Base-by-base conservation (phyloP, 1,140 invertebrate genomes). In the Drosophila santomea region DNA sequence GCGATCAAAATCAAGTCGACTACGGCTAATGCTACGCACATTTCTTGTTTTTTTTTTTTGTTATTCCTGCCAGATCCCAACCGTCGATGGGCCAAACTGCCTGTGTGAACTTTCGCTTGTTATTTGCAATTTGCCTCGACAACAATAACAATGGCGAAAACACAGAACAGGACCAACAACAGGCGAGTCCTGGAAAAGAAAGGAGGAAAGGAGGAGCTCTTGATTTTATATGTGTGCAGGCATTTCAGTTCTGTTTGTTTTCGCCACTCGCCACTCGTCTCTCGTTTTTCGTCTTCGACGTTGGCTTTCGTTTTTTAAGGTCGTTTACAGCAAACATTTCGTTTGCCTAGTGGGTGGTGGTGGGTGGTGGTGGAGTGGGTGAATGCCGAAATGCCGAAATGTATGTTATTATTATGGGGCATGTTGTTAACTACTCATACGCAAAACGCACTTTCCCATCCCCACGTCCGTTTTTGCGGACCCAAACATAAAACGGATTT, bases 371-470 rank as follows among this genome's bases (percentile, higher is more conserved):
- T 17, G 32, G 2, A 12, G 20, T 10, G 47, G 44, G 15, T 32
- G 47, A 12, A 20, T 2, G 25, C 17, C 17, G 17, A 17, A 20
- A 20, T 20, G 20, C 15, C 11, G 52, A 84, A 84, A 88, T 89
- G 75, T 89, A 80, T 86, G 82, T 88, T 88, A 86, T 89, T 89
- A 89, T 89, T 84, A 89, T 86, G 83, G 84, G 79, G 75, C 79
- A 86, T 88, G 83, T 89, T 89, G 84, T 89, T 89, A 89, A 89
- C 84, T 89, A 89, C 84, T 76, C 84, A 89, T 89, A 89, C 80
- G 84, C 77, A 89, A 75, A 89, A 77, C 84, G 76, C 67, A 72
- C 74, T 78, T 72, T 66, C 67, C 73, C 57, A 32, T 50, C 50
- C 28, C 52, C 4, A 3, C 10, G 28, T 61, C 36, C 36, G 32